Percentiles rank a stretch among this genome's conserved stretches.
phyloP scores from a whole-genome alignment of 2,888 invertebrate genomes.

The Archips crataeganus region DNA sequence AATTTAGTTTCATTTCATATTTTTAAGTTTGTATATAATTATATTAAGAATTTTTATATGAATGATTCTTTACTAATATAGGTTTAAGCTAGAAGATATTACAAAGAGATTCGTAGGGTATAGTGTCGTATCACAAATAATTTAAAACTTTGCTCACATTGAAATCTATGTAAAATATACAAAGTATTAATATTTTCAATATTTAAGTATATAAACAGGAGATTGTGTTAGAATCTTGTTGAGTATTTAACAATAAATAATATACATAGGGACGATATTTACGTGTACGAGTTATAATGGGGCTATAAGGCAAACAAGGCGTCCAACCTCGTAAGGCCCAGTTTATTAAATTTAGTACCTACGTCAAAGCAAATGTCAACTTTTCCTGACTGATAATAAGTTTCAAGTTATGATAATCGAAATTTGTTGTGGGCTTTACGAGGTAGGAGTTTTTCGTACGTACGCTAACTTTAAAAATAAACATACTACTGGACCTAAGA shows the following conservation, averaged over 20 bases:
- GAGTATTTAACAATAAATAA: too few relatives aligned
- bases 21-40: slow-evolving; percentile 20
- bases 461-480: too few relatives aligned
- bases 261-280: background rate
- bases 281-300: too few relatives aligned
- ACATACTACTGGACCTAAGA: slow-evolving; percentile 42
- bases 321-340: too few relatives aligned
- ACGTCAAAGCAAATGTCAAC: too few relatives aligned
- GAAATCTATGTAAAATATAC: background rate
- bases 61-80: slow-evolving; percentile 32
- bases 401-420: too few relatives aligned
- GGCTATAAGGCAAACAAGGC: too few relatives aligned
- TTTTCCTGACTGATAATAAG: too few relatives aligned
- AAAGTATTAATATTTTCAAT: background rate
- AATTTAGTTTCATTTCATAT: background rate
- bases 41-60: slow-evolving; percentile 13
- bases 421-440: too few relatives aligned
- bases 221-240: too few relatives aligned
- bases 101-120: slow-evolving; percentile 34
- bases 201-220: background rate
- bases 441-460: too few relatives aligned
- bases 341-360: too few relatives aligned
- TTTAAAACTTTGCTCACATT: slow-evolving; percentile 28
- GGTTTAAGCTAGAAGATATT: slow-evolving; percentile 26
- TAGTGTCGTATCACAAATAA: slow-evolving; percentile 26